These are phyloP conservation scores for Pandemis heparana DNA, from an alignment of 2,888 invertebrate genomes.

Conservation along the genomic window DNA sequence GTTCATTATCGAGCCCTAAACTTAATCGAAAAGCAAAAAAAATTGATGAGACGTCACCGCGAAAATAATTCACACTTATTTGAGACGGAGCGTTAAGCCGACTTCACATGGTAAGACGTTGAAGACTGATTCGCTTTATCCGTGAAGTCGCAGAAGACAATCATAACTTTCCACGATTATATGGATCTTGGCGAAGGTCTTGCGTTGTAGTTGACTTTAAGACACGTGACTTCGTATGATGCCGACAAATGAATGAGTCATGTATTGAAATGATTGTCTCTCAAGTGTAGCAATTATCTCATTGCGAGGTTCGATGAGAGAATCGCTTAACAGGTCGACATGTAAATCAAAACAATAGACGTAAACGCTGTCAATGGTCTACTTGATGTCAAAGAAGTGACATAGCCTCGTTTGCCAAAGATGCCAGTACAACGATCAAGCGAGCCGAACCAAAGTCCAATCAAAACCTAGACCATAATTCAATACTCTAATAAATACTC, in stretches of 20 bases:
- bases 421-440: too few species aligned
- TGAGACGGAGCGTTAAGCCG: slow-evolving; percentile 28
- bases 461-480: not conserved
- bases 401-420: not conserved
- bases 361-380: not conserved
- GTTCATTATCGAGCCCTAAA: slow-evolving; percentile 63
- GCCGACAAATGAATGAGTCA: too few species aligned
- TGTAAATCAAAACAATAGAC: not conserved
- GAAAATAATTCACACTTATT: slow-evolving; percentile 62
- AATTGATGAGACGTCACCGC: slow-evolving; percentile 67
- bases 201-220: too few species aligned
- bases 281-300: too few species aligned
- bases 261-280: too few species aligned
- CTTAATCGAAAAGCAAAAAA: slow-evolving; percentile 66
- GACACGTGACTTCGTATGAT: too few species aligned
- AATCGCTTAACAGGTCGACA: not conserved
- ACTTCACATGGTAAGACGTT: slow-evolving; percentile 6
- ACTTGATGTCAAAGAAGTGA: not conserved
- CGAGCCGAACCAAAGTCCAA: not conserved
- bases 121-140: not conserved
- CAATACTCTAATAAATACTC: not conserved
- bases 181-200: too few species aligned
- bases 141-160: too few species aligned
- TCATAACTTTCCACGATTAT: too few species aligned
- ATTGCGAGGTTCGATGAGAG: too few species aligned